Percentiles rank a stretch among this genome's conserved stretches.
These are phyloP conservation scores for Caenorhabditis brenneri DNA, from an alignment of 1,140 invertebrate species.

Conservation along the genomic window DNA sequence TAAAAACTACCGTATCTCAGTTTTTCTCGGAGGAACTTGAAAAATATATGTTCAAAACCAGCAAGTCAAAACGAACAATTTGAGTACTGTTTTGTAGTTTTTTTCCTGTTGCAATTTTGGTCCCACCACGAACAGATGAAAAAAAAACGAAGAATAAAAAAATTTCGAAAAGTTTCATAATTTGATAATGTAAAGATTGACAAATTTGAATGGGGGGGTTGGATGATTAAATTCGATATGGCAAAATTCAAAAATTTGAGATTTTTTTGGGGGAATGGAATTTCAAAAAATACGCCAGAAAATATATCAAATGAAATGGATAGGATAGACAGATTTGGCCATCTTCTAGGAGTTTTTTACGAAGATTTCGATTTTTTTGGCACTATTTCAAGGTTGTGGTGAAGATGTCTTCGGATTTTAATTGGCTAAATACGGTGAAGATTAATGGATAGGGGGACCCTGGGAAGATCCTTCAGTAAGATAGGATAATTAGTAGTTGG, in stretches of 20 bases:
- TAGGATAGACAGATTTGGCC: neutral
- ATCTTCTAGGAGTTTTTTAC: too few species aligned
- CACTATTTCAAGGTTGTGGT: neutral
- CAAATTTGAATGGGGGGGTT: neutral
- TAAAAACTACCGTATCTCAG: too few species aligned
- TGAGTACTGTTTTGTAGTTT: too few species aligned
- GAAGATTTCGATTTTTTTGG: neutral
- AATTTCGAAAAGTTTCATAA: neutral
- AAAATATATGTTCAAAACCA: too few species aligned
- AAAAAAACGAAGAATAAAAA: neutral
- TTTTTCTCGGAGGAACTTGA: too few species aligned
- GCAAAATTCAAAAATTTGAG: neutral
- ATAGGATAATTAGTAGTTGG: neutral
- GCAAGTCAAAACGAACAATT: too few species aligned
- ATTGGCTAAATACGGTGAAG: neutral
- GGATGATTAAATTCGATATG: neutral
- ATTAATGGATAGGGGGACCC: neutral
- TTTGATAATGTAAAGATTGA: neutral
- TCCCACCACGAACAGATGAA: too few species aligned
- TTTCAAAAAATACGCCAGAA: neutral
- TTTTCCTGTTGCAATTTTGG: too few species aligned
- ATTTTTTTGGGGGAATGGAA: neutral
- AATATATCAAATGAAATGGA: slow-evolving; percentile 30
- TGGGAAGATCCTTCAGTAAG: neutral
- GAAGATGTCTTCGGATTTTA: neutral